Evolutionary conservation across 2,113 vertebrate genomes (phyloP).

Genomic region (Rhadina sibilatrix): DNA sequence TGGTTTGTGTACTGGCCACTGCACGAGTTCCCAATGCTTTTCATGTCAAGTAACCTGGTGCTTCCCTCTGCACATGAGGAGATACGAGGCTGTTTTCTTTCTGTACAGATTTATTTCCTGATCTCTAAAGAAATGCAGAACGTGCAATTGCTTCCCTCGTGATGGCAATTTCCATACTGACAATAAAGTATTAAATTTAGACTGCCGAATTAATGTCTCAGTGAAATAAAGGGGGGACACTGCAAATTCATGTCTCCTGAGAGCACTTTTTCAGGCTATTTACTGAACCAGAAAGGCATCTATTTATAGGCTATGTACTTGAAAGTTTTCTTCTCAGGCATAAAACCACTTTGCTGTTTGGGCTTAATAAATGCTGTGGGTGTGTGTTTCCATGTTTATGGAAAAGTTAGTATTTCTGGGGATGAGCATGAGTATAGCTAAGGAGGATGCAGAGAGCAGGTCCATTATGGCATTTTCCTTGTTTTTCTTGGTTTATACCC

Average conservation of each 20-base stretch:
- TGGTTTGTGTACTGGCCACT: background rate
- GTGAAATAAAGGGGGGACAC: background rate
- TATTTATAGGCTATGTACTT: background rate
- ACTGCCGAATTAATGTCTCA: background rate
- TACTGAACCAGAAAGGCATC: constrained; percentile 4
- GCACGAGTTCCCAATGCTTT: background rate
- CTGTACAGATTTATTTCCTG: background rate
- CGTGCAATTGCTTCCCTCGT: background rate
- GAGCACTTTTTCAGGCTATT: background rate
- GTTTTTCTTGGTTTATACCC: background rate
- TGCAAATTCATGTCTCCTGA: background rate
- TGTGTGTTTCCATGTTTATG: background rate
- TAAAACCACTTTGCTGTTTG: background rate
- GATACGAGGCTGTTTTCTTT: background rate
- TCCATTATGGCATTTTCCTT: background rate
- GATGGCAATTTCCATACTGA: background rate
- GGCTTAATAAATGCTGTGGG: background rate
- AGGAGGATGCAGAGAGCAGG: background rate
- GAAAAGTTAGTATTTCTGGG: background rate
- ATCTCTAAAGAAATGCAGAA: background rate
- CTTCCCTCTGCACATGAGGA: background rate
- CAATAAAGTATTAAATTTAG: background rate
- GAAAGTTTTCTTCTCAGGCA: constrained; percentile 6
- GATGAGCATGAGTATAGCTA: background rate
- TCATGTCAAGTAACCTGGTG: background rate